These are phyloP conservation scores for Anagyrus pseudococci DNA, from an alignment of 2,888 invertebrate species.

Conservation along the genomic window DNA sequence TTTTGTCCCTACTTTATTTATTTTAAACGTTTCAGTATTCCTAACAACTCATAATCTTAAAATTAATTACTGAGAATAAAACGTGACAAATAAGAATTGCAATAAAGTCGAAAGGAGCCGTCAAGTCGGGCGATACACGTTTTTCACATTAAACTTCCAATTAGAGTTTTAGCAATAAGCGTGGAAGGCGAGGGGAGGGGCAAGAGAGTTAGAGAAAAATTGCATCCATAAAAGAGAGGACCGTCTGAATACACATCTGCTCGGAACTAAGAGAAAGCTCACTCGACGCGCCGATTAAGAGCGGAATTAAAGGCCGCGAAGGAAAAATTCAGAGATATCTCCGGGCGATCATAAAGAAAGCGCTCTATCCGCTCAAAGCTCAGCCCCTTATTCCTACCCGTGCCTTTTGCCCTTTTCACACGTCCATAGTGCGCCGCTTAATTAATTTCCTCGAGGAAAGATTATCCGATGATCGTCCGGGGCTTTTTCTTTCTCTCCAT, in stretches of 20 bases:
- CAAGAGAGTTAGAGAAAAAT: neutral
- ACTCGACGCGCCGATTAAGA: neutral
- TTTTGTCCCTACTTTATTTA: no score
- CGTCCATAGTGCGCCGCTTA: conserved; percentile 1
- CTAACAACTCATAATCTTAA: no score
- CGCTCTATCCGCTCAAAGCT: conserved; percentile 2
- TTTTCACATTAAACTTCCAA: neutral
- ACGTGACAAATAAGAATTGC: no score
- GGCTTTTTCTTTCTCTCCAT: conserved; percentile 1
- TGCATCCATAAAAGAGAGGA: neutral
- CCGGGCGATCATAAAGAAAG: conserved; percentile 4
- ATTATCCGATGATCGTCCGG: conserved; percentile 23
- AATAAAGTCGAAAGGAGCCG: no score
- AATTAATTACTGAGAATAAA: no score
- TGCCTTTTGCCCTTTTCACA: neutral
- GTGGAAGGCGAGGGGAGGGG: neutral
- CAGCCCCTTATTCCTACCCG: neutral
- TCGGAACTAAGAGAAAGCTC: neutral
- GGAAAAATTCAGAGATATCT: conserved; percentile 2
- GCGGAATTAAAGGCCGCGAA: neutral
- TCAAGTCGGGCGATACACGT: neutral
- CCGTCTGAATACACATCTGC: neutral
- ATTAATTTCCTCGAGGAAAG: conserved; percentile 25
- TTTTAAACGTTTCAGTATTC: no score
- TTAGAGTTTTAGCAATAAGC: no score